phyloP scores from a whole-genome alignment of 2,113 vertebrate species.

The Archocentrus centrarchus region DNA sequence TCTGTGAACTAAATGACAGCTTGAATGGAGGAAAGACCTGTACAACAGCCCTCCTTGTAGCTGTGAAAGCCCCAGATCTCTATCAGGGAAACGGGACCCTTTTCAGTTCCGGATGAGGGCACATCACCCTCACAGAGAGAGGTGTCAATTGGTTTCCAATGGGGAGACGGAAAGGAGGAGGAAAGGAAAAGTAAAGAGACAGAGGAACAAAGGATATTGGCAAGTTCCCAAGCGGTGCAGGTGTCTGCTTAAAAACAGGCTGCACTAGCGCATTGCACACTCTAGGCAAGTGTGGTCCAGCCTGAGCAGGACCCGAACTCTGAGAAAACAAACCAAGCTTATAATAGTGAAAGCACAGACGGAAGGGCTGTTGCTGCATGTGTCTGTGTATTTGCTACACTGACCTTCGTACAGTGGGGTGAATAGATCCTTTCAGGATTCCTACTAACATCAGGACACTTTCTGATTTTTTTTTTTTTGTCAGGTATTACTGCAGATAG shows the following conservation, averaged over 20 bases:
- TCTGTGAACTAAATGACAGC: slow-evolving; percentile 36
- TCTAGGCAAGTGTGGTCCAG: slow-evolving; percentile 57
- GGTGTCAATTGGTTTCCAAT: slow-evolving; percentile 66
- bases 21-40: slow-evolving; percentile 55
- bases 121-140: slow-evolving; percentile 47
- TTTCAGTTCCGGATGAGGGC: slow-evolving; percentile 54
- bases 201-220: slow-evolving; percentile 66
- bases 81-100: slow-evolving; percentile 61
- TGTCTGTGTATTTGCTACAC: slow-evolving; percentile 23
- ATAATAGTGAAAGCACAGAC: slow-evolving; percentile 57
- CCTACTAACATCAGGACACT: slow-evolving; percentile 6
- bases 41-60: slow-evolving; percentile 65
- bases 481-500: background rate
- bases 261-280: slow-evolving; percentile 44
- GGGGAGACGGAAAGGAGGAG: slow-evolving; percentile 31
- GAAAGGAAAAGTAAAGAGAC: slow-evolving; percentile 31
- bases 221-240: slow-evolving; percentile 74
- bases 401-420: slow-evolving; percentile 49
- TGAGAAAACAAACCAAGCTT: slow-evolving; percentile 57
- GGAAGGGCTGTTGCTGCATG: slow-evolving; percentile 21
- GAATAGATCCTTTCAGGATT: slow-evolving; percentile 45
- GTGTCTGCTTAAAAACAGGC: slow-evolving; percentile 74
- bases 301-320: slow-evolving; percentile 63
- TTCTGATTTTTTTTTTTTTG: slow-evolving; percentile 2
- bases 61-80: slow-evolving; percentile 59